Conservation (phyloP, 2,888 invertebrate genomes). For the Saturnia pavonia region DNA sequence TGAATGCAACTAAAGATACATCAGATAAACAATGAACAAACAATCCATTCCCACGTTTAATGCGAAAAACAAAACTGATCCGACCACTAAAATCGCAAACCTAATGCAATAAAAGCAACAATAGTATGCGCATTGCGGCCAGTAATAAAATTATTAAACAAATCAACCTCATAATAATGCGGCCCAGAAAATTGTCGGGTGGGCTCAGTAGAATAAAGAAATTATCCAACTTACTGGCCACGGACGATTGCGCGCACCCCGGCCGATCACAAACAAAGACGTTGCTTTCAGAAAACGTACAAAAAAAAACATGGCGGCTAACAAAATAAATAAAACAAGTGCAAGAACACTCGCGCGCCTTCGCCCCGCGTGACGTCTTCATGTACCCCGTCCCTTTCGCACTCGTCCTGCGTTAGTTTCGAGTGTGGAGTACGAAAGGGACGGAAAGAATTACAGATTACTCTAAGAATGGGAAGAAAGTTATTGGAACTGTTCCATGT, state of each 20-base stretch:
- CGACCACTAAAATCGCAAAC: constrained; percentile 44
- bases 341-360: constrained; percentile 79
- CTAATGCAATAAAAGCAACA: constrained; percentile 58
- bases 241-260: constrained; percentile 68
- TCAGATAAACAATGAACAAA: constrained; percentile 44
- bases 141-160: constrained; percentile 82
- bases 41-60: constrained; percentile 46
- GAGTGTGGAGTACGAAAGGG: constrained; percentile 50
- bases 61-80: constrained; percentile 41
- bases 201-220: constrained; percentile 76
- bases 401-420: constrained; percentile 45
- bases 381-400: constrained; percentile 70
- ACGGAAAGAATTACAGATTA: constrained; percentile 52
- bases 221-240: constrained; percentile 75
- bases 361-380: constrained; percentile 79
- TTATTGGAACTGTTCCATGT: constrained; percentile 69
- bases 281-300: constrained; percentile 68
- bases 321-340: constrained; percentile 80
- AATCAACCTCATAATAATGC: constrained; percentile 80
- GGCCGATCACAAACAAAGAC: constrained; percentile 74
- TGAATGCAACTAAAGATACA: constrained; percentile 39
- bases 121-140: constrained; percentile 58
- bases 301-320: constrained; percentile 51
- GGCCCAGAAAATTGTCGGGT: constrained; percentile 79
- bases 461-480: constrained; percentile 74